Percentiles rank a stretch among this genome's conserved stretches.
These are phyloP conservation scores for Triplophysa tibetana DNA, from an alignment of 2,113 vertebrate genomes.

Conservation along the genomic window DNA sequence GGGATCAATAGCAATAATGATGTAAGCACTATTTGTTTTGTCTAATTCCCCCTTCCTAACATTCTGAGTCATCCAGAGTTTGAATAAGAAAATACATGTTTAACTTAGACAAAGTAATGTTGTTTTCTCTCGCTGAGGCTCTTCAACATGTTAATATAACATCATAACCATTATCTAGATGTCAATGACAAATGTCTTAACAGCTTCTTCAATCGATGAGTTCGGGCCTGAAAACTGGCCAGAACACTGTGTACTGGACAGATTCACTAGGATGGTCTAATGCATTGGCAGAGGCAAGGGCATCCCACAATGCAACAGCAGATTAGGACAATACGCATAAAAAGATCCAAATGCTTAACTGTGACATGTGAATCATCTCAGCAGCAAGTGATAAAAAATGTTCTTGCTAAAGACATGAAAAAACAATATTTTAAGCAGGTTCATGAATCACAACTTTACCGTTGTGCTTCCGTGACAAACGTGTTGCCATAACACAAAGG, in stretches of 20 bases:
- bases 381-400: too few relatives aligned
- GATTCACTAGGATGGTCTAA: not conserved
- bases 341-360: not conserved
- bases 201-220: not conserved
- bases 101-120: not conserved
- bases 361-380: not conserved
- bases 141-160: not conserved
- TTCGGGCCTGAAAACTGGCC: not conserved
- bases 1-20: too few relatives aligned
- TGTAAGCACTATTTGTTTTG: too few relatives aligned
- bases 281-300: not conserved
- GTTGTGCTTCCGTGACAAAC: too few relatives aligned
- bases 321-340: not conserved
- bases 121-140: not conserved
- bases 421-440: too few relatives aligned
- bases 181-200: not conserved
- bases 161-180: not conserved
- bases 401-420: too few relatives aligned
- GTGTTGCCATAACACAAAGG: too few relatives aligned
- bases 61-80: too few relatives aligned
- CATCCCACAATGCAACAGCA: not conserved
- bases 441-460: too few relatives aligned
- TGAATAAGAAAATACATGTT: too few relatives aligned
- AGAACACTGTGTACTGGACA: slow-evolving; percentile 20
- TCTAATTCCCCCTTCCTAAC: too few relatives aligned